These are phyloP conservation scores for Clivina fossor DNA, from an alignment of 2,888 invertebrate genomes.

Conservation along the genomic window DNA sequence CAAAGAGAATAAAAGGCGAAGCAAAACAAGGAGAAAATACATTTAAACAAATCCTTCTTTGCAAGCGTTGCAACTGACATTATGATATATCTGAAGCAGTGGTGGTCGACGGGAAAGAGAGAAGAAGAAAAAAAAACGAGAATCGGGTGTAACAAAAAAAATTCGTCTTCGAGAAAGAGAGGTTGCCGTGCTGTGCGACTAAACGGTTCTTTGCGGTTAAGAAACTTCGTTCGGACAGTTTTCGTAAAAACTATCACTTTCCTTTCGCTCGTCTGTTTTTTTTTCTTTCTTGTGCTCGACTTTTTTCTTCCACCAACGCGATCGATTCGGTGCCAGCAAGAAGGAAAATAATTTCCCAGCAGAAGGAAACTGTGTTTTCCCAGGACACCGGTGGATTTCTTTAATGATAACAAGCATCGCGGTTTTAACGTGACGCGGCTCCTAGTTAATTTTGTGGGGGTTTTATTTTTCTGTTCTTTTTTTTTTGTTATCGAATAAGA, in stretches of 20 bases:
- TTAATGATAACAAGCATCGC: slow-evolving; percentile 1
- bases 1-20: too few relatives aligned
- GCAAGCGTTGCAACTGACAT: slow-evolving; percentile 4
- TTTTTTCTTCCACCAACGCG: background rate
- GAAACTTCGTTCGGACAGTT: slow-evolving; percentile 14
- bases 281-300: too few relatives aligned
- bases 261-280: slow-evolving; percentile 6
- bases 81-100: slow-evolving; percentile 15
- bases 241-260: slow-evolving; percentile 19
- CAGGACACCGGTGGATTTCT: background rate
- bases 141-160: too few relatives aligned
- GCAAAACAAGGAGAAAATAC: background rate
- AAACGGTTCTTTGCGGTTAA: slow-evolving; percentile 15
- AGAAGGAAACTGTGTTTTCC: background rate
- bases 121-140: slow-evolving; percentile 1
- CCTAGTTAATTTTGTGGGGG: background rate
- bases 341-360: slow-evolving; percentile 1
- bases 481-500: too few relatives aligned
- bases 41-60: slow-evolving; percentile 7
- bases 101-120: too few relatives aligned
- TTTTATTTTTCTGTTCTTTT: background rate
- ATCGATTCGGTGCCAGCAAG: background rate
- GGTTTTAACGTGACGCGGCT: background rate
- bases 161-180: too few relatives aligned
- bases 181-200: too few relatives aligned